A percentile compares a stretch with the other conserved stretches of the same genome.
Conservation (phyloP, 2,113 vertebrate species). For the Limnothrissa miodon region DNA sequence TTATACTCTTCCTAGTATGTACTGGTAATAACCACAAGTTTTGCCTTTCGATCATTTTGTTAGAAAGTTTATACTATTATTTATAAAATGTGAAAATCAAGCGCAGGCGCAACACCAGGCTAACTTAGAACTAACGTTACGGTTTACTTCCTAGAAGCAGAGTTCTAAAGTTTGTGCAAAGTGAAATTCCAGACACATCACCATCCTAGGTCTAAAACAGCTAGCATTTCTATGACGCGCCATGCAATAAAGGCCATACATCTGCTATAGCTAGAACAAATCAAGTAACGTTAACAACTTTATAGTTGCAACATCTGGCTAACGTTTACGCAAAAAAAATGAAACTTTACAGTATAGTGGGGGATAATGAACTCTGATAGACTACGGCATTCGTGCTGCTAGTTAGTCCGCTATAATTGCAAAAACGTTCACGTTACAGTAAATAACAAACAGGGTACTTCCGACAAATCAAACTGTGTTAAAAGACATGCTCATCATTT, state of each 20-base stretch:
- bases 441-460: neutral
- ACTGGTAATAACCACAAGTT: neutral
- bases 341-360: neutral
- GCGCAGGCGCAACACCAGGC: neutral
- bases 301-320: neutral
- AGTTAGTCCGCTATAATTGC: neutral
- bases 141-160: too few species aligned
- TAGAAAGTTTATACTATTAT: neutral
- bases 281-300: too few species aligned
- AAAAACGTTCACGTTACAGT: neutral
- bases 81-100: neutral
- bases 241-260: neutral
- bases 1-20: neutral
- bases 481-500: too few species aligned
- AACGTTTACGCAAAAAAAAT: neutral
- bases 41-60: neutral
- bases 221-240: neutral
- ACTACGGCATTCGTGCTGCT: neutral
- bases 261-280: neutral
- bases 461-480: neutral
- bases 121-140: too few species aligned
- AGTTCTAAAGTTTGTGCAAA: neutral
- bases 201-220: neutral
- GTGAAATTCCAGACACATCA: neutral
- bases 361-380: neutral